Conservation (phyloP, 2,113 vertebrate genomes). For the Sterrhoptilus dennistouni region DNA sequence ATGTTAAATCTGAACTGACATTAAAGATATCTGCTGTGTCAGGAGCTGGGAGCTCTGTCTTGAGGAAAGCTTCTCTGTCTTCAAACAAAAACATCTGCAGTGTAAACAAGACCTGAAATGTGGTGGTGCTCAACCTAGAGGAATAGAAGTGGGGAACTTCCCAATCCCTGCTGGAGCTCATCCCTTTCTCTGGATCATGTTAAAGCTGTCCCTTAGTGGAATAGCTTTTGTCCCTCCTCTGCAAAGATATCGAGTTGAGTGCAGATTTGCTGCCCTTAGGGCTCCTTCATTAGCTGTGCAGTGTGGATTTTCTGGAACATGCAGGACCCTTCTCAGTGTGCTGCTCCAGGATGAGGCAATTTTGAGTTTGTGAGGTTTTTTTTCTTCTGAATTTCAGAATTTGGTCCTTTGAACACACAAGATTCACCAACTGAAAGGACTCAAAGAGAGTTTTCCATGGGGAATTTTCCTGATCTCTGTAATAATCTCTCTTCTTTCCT, state of each 20-base stretch:
- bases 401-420: not conserved
- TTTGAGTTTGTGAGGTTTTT: not conserved
- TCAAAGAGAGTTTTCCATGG: not conserved
- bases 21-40: not conserved
- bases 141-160: not conserved
- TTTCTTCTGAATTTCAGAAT: not conserved
- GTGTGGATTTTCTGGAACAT: not conserved
- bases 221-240: not conserved
- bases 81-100: not conserved
- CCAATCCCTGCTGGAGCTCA: not conserved
- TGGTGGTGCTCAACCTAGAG: not conserved
- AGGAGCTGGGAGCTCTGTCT: not conserved
- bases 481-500: not conserved
- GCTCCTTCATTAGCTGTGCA: not conserved
- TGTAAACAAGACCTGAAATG: not conserved
- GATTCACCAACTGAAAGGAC: not conserved
- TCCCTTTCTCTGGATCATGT: not conserved
- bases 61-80: not conserved
- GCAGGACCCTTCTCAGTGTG: not conserved
- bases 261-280: not conserved
- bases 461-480: not conserved
- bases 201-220: not conserved
- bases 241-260: not conserved
- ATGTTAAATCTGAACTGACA: not conserved
- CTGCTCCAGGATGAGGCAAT: not conserved